Conservation (phyloP, 2,888 invertebrate genomes). For the Ariolimax columbianus region DNA sequence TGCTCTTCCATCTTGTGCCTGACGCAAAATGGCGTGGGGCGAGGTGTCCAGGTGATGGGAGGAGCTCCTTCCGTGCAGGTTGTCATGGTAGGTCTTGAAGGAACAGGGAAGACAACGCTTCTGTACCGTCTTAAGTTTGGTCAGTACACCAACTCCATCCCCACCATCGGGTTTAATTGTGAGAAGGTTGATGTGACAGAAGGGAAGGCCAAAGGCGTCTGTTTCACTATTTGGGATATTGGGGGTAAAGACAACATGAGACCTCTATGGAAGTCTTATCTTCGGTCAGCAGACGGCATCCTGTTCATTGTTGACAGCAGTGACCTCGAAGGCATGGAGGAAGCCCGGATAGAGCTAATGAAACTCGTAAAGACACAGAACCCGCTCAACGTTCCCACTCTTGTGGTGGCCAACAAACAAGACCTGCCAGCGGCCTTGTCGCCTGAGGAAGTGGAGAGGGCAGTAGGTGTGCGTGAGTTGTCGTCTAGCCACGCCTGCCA, state of each 20-base stretch:
- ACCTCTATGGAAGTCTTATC: constrained; percentile 96
- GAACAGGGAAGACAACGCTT: constrained; percentile 94
- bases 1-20: not conserved
- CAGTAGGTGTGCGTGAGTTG: constrained; percentile 91
- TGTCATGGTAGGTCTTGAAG: constrained; percentile 97
- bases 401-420: constrained; percentile 97
- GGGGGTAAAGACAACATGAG: constrained; percentile 96
- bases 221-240: constrained; percentile 98
- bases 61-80: constrained; percentile 83
- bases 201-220: constrained; percentile 94
- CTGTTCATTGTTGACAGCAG: constrained; percentile 97
- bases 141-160: constrained; percentile 97
- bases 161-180: constrained; percentile 98
- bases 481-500: constrained; percentile 87
- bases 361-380: constrained; percentile 94
- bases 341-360: constrained; percentile 97
- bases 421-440: constrained; percentile 94
- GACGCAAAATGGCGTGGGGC: not conserved
- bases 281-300: constrained; percentile 96
- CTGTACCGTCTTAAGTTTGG: constrained; percentile 97
- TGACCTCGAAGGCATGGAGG: constrained; percentile 95
- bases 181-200: constrained; percentile 93
- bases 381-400: constrained; percentile 88
- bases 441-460: constrained; percentile 89
- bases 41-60: constrained; percentile 62